Conservation (phyloP, 2,888 invertebrate genomes). For the Cheilosia pagana region DNA sequence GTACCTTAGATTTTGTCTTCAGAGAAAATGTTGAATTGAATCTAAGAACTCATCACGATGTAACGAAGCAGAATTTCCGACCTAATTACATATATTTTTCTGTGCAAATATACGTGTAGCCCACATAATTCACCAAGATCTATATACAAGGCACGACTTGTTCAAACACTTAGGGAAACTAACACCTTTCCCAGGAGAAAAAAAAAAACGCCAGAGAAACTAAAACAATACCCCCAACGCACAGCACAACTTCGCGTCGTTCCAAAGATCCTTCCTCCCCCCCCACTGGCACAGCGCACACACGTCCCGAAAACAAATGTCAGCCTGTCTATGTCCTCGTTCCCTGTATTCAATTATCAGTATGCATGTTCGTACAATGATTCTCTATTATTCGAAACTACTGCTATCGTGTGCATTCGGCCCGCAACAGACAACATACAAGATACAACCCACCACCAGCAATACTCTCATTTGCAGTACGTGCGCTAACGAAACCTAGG, state of each 20-base stretch:
- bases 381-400: slow-evolving; percentile 73
- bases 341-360: slow-evolving; percentile 74
- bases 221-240: slow-evolving; percentile 3
- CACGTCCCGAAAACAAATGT: slow-evolving; percentile 60
- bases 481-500: slow-evolving; percentile 63
- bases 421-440: slow-evolving; percentile 13
- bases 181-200: neutral
- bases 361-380: slow-evolving; percentile 70
- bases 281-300: neutral
- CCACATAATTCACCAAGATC: too few relatives aligned
- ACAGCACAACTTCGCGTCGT: slow-evolving; percentile 16
- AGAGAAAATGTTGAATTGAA: too few relatives aligned
- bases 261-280: neutral
- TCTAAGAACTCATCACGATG: too few relatives aligned
- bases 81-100: too few relatives aligned
- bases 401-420: slow-evolving; percentile 43
- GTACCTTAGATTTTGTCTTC: too few relatives aligned
- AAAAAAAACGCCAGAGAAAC: neutral
- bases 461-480: slow-evolving; percentile 57
- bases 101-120: too few relatives aligned
- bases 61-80: too few relatives aligned
- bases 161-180: too few relatives aligned
- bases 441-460: slow-evolving; percentile 20
- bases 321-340: slow-evolving; percentile 64
- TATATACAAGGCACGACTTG: too few relatives aligned